These are phyloP conservation scores for Nesometra sesokonis DNA, from an alignment of 35 echinoderm and acorn worm species.

Conservation along the genomic window DNA sequence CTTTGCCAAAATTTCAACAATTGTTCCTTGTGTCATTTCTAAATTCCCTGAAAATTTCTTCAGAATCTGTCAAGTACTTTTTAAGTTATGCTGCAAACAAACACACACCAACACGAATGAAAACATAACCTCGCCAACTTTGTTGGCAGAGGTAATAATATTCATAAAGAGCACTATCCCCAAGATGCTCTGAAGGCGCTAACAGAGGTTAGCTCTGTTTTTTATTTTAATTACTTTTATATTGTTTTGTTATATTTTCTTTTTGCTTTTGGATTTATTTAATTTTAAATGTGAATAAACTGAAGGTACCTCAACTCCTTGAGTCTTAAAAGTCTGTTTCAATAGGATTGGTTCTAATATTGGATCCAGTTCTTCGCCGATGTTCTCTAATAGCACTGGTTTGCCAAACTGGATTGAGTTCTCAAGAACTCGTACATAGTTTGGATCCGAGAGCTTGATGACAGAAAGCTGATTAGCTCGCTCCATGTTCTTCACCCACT, in stretches of 20 bases:
- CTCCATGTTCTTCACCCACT: constrained; percentile 99
- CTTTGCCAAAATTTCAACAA: too few relatives aligned
- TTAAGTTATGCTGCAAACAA: too few relatives aligned
- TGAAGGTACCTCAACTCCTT: constrained; percentile 62
- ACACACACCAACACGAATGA: too few relatives aligned
- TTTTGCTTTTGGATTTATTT: neutral
- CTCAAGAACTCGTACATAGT: constrained; percentile 88
- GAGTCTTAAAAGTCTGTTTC: constrained; percentile 91
- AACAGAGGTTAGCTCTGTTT: too few relatives aligned
- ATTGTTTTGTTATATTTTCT: neutral
- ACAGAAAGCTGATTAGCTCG: constrained; percentile 85
- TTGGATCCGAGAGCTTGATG: constrained; percentile 91
- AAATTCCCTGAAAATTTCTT: too few relatives aligned
- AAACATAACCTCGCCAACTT: too few relatives aligned
- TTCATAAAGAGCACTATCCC: too few relatives aligned
- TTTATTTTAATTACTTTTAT: too few relatives aligned
- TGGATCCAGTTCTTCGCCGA: constrained; percentile 93
- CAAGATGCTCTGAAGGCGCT: too few relatives aligned
- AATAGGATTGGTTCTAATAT: constrained; percentile 79
- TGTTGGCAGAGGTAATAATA: too few relatives aligned
- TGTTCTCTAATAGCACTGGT: constrained; percentile 89
- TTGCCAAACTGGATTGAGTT: constrained; percentile 99
- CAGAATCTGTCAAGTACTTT: too few relatives aligned
- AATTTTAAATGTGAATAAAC: neutral
- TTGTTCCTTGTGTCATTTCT: too few relatives aligned